phyloP scores from a whole-genome alignment of 2,888 invertebrate genomes.

The Ligdia adustata region DNA sequence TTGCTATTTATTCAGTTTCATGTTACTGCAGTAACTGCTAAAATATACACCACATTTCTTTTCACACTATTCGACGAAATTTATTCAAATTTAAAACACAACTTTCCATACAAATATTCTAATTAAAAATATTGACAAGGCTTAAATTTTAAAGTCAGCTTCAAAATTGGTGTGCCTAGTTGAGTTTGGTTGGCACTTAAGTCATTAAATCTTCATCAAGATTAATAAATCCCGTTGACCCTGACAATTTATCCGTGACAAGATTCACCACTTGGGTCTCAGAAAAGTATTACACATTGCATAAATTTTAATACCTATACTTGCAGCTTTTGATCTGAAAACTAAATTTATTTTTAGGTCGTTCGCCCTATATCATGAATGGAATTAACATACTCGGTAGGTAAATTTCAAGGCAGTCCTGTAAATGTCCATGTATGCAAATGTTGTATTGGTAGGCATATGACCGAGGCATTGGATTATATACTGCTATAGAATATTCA shows the following conservation, averaged over 20 bases:
- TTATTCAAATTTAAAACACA: not conserved
- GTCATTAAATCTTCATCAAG: conserved; percentile 15
- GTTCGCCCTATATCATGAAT: conserved; percentile 11
- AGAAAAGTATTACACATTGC: not conserved
- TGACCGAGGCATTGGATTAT: conserved; percentile 16
- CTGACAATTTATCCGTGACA: conserved; percentile 14
- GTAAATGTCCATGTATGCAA: conserved; percentile 15
- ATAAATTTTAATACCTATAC: not conserved
- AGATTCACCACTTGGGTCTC: conserved; percentile 11
- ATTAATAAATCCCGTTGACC: conserved; percentile 8
- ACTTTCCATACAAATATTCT: no score
- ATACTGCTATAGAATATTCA: conserved; percentile 17
- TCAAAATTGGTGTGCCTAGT: not conserved
- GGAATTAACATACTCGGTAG: not conserved
- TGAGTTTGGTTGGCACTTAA: conserved; percentile 8
- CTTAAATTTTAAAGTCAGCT: conserved; percentile 2
- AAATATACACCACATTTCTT: not conserved
- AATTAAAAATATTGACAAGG: conserved; percentile 12
- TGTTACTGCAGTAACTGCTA: conserved; percentile 13
- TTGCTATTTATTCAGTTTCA: conserved; percentile 42
- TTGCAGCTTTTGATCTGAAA: not conserved
- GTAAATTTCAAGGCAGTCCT: conserved; percentile 13
- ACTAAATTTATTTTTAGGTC: not conserved
- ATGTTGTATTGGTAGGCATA: conserved; percentile 7
- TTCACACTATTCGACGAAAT: not conserved